Evolutionary conservation across 2,113 vertebrate genomes (phyloP).

Genomic region (Crotalus horridus): DNA sequence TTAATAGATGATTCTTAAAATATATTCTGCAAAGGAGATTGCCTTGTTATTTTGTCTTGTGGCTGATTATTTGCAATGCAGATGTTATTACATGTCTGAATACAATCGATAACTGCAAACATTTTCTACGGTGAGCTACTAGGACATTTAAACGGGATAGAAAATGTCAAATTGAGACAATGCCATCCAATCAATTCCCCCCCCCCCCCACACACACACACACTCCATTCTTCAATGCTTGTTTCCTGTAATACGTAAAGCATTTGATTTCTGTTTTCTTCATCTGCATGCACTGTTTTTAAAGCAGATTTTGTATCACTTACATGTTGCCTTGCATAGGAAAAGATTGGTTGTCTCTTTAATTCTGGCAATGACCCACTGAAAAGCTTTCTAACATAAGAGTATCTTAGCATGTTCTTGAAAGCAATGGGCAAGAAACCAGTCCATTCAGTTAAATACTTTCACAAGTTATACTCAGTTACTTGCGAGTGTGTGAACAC

Average conservation of each 20-base stretch:
- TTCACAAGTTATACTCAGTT: not conserved
- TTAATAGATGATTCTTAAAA: not conserved
- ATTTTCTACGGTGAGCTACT: constrained; percentile 36
- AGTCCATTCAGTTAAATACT: not conserved
- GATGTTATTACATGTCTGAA: constrained; percentile 39
- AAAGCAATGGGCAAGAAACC: not conserved
- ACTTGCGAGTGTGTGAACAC: not conserved
- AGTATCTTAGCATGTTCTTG: not conserved
- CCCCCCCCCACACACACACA: not conserved
- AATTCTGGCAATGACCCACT: not conserved
- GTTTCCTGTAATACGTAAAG: constrained; percentile 45
- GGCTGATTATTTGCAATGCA: constrained; percentile 5
- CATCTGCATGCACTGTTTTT: constrained; percentile 33
- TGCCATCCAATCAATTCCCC: constrained; percentile 55
- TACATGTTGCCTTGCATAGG: not conserved
- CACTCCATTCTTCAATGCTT: constrained; percentile 45
- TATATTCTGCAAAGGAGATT: not conserved
- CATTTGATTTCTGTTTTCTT: constrained; percentile 30
- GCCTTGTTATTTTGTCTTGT: constrained; percentile 8
- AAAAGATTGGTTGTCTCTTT: not conserved
- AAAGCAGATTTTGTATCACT: constrained; percentile 15
- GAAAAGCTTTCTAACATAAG: not conserved
- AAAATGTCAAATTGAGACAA: constrained; percentile 50
- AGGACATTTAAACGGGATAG: constrained; percentile 54
- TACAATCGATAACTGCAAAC: constrained; percentile 37